These are phyloP conservation scores for Lottia gigantea DNA, from an alignment of 2,888 invertebrate genomes.

Conservation along the genomic window DNA sequence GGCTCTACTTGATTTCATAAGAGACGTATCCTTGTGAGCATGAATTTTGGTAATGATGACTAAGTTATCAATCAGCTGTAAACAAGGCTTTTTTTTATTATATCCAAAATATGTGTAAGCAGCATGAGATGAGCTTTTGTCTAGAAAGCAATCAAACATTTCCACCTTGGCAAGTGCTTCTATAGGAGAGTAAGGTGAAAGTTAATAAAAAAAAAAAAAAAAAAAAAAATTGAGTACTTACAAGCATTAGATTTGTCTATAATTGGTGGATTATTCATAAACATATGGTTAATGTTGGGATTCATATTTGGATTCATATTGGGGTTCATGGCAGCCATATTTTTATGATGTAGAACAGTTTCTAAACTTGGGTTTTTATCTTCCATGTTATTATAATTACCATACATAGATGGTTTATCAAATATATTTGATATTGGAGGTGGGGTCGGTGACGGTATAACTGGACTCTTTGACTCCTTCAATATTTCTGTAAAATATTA, in stretches of 20 bases:
- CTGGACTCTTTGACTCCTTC: constrained; percentile 54
- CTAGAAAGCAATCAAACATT: too few relatives aligned
- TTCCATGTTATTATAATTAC: constrained; percentile 39
- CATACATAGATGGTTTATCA: constrained; percentile 40
- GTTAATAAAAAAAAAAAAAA: too few relatives aligned
- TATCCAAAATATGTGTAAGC: too few relatives aligned
- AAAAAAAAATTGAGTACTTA: too few relatives aligned
- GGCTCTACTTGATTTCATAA: too few relatives aligned
- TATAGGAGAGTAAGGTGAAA: too few relatives aligned
- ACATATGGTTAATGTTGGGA: constrained; percentile 3
- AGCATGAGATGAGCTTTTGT: too few relatives aligned
- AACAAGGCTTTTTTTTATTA: too few relatives aligned
- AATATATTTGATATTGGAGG: constrained; percentile 36
- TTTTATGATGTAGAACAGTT: constrained; percentile 31
- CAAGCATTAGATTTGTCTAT: constrained; percentile 32
- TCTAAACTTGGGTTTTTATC: constrained; percentile 35
- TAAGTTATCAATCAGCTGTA: too few relatives aligned
- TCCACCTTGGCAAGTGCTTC: too few relatives aligned
- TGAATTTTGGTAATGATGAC: too few relatives aligned
- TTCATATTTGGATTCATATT: constrained; percentile 22
- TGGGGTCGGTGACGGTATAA: constrained; percentile 51
- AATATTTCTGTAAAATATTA: constrained; percentile 41
- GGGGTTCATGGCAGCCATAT: constrained; percentile 30
- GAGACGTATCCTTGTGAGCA: too few relatives aligned
- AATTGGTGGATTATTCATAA: not conserved